Conservation (phyloP, 2,888 invertebrate species). For the Drosophila villosipedis region DNA sequence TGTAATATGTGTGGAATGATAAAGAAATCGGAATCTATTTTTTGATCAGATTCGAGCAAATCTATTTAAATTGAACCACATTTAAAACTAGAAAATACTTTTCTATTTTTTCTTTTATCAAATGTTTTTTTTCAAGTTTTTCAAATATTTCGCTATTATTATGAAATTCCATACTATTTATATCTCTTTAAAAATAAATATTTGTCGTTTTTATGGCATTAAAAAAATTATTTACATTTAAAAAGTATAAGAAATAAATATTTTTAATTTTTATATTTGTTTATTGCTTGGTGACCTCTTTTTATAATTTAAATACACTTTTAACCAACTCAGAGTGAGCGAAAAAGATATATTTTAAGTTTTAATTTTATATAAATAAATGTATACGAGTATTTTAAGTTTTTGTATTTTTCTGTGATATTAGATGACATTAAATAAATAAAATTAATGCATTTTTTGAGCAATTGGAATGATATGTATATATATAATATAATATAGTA, state of each 20-base stretch:
- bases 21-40: neutral
- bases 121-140: neutral
- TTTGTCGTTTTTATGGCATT: neutral
- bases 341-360: neutral
- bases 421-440: neutral
- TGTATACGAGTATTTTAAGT: accelerated
- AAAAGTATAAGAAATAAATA: neutral
- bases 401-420: accelerated
- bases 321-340: neutral
- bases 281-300: neutral
- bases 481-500: neutral
- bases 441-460: neutral
- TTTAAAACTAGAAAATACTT: neutral
- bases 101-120: accelerated
- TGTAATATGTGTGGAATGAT: neutral
- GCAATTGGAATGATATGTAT: neutral
- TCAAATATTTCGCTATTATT: neutral
- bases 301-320: neutral
- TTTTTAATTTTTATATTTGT: neutral
- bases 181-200: neutral
- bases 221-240: neutral
- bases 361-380: neutral
- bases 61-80: neutral
- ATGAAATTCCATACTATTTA: neutral
- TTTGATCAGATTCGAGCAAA: neutral